Conservation (phyloP, 2,888 invertebrate genomes). For the Mesorhabditis sp. region DNA sequence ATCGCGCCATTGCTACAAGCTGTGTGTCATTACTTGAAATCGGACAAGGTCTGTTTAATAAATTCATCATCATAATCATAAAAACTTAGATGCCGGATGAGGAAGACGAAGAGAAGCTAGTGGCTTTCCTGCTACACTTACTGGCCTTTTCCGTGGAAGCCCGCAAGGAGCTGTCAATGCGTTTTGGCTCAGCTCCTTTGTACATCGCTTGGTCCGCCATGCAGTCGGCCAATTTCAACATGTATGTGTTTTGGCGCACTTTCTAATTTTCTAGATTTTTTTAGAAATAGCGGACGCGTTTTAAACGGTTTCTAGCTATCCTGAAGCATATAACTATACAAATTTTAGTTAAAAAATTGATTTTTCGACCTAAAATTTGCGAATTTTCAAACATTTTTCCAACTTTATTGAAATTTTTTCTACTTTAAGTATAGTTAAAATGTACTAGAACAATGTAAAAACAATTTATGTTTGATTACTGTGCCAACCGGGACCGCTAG, state of each 20-base stretch:
- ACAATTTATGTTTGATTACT: no score
- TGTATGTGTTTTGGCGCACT: no score
- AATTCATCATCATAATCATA: constrained; percentile 9
- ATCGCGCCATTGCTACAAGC: constrained; percentile 19
- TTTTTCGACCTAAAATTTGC: no score
- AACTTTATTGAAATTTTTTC: no score
- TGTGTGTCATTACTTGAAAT: not conserved
- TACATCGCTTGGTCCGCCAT: constrained; percentile 23
- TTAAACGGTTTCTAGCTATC: no score
- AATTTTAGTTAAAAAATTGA: constrained; percentile 9
- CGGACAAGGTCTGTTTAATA: not conserved
- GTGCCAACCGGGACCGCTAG: no score
- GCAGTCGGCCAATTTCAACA: not conserved
- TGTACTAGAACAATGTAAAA: no score
- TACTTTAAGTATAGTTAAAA: no score
- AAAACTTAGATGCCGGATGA: constrained; percentile 14
- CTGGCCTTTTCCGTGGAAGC: constrained; percentile 22
- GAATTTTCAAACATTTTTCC: no score
- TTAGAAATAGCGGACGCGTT: no score
- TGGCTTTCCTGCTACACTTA: constrained; percentile 15
- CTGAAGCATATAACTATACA: not conserved
- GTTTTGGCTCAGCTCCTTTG: constrained; percentile 33
- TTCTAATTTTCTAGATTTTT: no score
- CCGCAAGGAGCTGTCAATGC: constrained; percentile 19
- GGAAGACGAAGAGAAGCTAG: not conserved